Percentiles rank a stretch among this genome's conserved stretches.
These are phyloP conservation scores for Leptobrachium ailaonicum DNA, from an alignment of 2,113 vertebrate species.

Conservation along the genomic window DNA sequence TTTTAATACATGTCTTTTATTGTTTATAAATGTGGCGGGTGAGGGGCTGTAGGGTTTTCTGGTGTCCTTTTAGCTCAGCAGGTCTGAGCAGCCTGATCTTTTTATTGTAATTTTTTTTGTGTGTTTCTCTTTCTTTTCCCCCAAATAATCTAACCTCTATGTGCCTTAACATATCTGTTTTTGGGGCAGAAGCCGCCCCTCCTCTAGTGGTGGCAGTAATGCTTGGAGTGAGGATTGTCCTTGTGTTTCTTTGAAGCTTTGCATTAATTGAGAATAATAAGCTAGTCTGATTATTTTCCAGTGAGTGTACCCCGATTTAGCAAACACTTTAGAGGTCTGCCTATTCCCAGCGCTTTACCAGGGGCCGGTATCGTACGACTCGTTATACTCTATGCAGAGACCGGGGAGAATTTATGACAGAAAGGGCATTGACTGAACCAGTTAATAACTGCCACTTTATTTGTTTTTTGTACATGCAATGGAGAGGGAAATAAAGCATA, in stretches of 20 bases:
- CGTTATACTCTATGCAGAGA: conserved; percentile 22
- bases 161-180: too few species aligned
- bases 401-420: not conserved
- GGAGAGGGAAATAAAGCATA: conserved; percentile 57
- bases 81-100: not conserved
- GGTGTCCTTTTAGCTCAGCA: not conserved
- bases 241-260: not conserved
- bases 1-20: not conserved
- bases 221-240: too few species aligned
- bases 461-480: conserved; percentile 64
- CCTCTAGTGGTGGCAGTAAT: too few species aligned
- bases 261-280: too few species aligned
- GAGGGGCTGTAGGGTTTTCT: not conserved
- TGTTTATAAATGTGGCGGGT: not conserved
- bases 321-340: not conserved
- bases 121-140: not conserved
- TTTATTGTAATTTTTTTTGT: too few species aligned
- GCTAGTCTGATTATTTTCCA: not conserved
- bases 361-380: not conserved
- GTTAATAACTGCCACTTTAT: conserved; percentile 62
- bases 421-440: conserved; percentile 7
- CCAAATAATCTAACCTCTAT: too few species aligned
- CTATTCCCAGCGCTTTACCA: not conserved
- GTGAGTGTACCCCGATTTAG: not conserved
- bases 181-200: too few species aligned